These are phyloP conservation scores for Carapus acus DNA, from an alignment of 2,797 vertebrate species.

Conservation along the genomic window DNA sequence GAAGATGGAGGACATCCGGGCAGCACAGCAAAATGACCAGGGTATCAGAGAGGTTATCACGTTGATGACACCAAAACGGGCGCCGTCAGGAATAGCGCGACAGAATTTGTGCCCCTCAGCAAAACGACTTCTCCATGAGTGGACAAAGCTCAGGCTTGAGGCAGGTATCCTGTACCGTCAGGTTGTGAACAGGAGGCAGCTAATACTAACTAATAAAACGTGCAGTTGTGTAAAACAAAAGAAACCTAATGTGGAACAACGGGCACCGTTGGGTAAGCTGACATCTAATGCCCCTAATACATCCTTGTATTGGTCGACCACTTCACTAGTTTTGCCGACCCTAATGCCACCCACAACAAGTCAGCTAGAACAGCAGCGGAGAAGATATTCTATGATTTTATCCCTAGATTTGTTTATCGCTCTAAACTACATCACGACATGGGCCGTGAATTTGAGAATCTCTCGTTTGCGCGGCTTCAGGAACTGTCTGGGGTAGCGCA, in stretches of 20 bases:
- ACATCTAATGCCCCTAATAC: not conserved
- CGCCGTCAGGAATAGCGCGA: not conserved
- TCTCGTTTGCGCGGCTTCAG: not conserved
- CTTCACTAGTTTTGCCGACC: slow-evolving; percentile 1
- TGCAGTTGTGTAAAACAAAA: slow-evolving; percentile 6
- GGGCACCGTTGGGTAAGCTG: slow-evolving; percentile 1
- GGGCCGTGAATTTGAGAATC: not conserved
- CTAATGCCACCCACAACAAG: not conserved
- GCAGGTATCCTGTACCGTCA: slow-evolving; percentile 2
- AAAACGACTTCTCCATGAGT: not conserved
- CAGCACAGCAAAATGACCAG: too few species aligned
- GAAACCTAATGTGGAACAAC: not conserved
- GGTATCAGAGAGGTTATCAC: not conserved
- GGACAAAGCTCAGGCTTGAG: not conserved
- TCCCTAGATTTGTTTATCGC: not conserved
- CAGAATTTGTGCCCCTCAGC: not conserved
- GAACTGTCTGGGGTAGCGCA: not conserved
- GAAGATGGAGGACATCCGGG: too few species aligned
- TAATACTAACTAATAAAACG: not conserved
- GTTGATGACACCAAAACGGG: not conserved
- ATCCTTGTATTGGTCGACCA: slow-evolving; percentile 3
- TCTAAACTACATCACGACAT: slow-evolving; percentile 9
- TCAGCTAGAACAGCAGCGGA: slow-evolving; percentile 5
- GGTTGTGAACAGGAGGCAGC: not conserved
- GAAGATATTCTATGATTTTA: slow-evolving; percentile 10